phyloP scores from a whole-genome alignment of 2,797 vertebrate genomes.

The Sebastes iracundus region DNA sequence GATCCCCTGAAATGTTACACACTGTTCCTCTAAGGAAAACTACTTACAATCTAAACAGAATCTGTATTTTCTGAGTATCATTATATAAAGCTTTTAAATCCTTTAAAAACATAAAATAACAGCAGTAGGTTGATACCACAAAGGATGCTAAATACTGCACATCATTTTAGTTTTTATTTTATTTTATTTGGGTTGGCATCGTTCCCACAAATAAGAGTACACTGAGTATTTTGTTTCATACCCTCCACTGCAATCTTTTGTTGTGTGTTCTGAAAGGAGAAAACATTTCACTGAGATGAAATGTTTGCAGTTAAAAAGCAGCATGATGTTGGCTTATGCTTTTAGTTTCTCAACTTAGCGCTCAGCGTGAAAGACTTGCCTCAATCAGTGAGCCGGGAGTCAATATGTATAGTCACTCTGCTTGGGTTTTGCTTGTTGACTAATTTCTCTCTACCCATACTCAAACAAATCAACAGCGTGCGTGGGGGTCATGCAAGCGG shows the following conservation, averaged over 20 bases:
- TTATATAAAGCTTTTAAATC: background rate
- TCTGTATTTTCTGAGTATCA: background rate
- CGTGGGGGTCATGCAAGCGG: constrained; percentile 27
- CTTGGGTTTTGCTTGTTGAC: constrained; percentile 29
- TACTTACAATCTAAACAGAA: background rate
- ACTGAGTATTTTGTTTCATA: background rate
- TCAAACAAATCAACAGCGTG: constrained; percentile 48
- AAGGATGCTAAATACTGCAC: no score
- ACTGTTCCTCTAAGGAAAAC: background rate
- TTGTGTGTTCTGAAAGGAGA: background rate
- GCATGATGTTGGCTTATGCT: background rate
- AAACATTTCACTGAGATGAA: background rate
- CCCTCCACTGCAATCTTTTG: background rate
- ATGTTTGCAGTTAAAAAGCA: background rate
- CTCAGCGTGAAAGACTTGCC: constrained; percentile 18
- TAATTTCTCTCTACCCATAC: constrained; percentile 40
- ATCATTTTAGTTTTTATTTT: background rate
- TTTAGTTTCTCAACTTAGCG: constrained; percentile 1
- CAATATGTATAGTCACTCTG: constrained; percentile 7
- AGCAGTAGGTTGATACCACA: background rate
- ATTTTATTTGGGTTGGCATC: background rate
- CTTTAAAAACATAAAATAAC: background rate
- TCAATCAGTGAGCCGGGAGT: constrained; percentile 17
- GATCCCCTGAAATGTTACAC: no score
- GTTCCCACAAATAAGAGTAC: background rate